Percentiles rank a stretch among this genome's conserved stretches.
These are phyloP conservation scores for Australoheros scitulus DNA, from an alignment of 2,113 vertebrate species.

Conservation along the genomic window DNA sequence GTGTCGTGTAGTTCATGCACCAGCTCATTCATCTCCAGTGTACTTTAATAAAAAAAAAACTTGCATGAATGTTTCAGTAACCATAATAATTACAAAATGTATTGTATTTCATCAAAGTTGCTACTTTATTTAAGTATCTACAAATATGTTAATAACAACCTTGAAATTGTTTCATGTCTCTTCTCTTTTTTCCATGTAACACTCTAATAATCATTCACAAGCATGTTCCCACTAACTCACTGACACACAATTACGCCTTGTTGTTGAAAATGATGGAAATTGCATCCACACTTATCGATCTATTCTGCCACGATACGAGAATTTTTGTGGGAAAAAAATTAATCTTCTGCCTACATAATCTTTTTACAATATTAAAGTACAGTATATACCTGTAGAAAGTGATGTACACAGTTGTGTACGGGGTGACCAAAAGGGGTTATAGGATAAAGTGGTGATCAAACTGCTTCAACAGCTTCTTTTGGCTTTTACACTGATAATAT, in stretches of 20 bases:
- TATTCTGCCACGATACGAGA: too few species aligned
- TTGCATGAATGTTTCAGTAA: constrained; percentile 51
- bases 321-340: too few species aligned
- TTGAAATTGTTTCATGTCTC: constrained; percentile 64
- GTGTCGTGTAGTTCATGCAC: constrained; percentile 36
- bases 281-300: neutral
- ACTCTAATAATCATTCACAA: constrained; percentile 58
- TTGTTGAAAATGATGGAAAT: neutral
- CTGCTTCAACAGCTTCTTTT: neutral
- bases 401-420: too few species aligned
- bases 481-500: neutral
- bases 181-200: constrained; percentile 69
- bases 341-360: too few species aligned
- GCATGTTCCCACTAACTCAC: constrained; percentile 43
- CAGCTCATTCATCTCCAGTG: constrained; percentile 45
- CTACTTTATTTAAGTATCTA: constrained; percentile 41
- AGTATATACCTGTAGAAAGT: too few species aligned
- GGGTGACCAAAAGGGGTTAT: neutral
- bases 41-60: constrained; percentile 50
- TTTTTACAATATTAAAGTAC: too few species aligned
- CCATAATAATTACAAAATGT: constrained; percentile 21
- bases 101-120: constrained; percentile 40
- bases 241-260: neutral
- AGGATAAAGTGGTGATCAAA: constrained; percentile 1
- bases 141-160: constrained; percentile 63